Evolutionary conservation across 2,797 vertebrate genomes (phyloP).

Genomic region (Alauda arvensis): DNA sequence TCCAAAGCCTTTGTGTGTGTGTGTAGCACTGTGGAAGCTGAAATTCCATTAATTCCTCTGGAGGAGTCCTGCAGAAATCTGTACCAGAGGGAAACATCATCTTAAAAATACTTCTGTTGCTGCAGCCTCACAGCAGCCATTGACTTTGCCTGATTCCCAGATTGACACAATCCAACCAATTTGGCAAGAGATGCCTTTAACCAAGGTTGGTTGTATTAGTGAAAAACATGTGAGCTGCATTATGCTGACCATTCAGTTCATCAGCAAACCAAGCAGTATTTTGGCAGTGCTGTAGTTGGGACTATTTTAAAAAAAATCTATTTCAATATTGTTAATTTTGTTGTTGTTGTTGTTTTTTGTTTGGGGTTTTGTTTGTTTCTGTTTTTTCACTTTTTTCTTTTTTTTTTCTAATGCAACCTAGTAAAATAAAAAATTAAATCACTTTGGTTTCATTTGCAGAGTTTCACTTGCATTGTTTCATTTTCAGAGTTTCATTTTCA

Average conservation of each 20-base stretch:
- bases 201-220: not conserved
- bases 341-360: not conserved
- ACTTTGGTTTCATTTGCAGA: not conserved
- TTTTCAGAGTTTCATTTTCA: not conserved
- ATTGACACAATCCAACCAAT: not conserved
- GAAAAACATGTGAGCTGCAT: not conserved
- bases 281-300: not conserved
- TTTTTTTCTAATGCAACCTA: not conserved
- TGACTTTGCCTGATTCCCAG: not conserved
- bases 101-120: not conserved
- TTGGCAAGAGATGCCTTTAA: not conserved
- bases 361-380: fast-evolving
- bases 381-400: fast-evolving
- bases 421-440: not conserved
- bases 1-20: not conserved
- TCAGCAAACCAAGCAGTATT: not conserved
- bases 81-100: not conserved
- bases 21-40: not conserved
- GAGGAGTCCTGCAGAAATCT: not conserved
- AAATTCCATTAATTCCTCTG: not conserved
- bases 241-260: not conserved
- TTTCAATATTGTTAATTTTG: not conserved
- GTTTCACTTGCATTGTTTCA: no score
- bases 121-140: not conserved
- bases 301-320: not conserved